Base-by-base conservation (phyloP, 2,797 vertebrate species). In the Thalassophryne amazonica region DNA sequence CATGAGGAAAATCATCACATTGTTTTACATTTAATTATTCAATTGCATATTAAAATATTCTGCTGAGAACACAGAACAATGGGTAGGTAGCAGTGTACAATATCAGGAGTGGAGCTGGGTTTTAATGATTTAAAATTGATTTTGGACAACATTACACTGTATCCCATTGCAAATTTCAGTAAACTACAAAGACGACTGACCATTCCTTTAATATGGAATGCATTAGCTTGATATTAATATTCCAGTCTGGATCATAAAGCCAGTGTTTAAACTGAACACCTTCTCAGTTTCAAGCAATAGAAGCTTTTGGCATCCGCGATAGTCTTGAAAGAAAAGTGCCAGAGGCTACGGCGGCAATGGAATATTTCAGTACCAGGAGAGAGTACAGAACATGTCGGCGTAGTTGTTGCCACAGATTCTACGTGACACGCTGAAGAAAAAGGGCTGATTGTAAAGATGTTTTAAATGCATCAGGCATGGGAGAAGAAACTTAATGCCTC, bases 371-470 rank as follows among this genome's bases (percentile, higher is more conserved):
- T 48, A 69, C 40, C 61, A 39, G 23, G 60, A 61, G 48, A 63
- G 53, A 10, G 51, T 28, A 43, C 41, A 46, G 15, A 46, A 74
- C 60, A 37, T 67, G 72, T 71, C 69, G 77, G 61, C 81, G 80
- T 86, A 84, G 74, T 84, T 87, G 85, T 79, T 76, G 57, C 78
- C 47, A 20, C 80, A 81, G 79, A 87, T 89, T 87, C 87, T 82
- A 87, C 83, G 75, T 61, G 84, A 89, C 84, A 86, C 81, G 54
- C 38, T 21, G 51, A 86, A 83, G 67, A 60, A 78, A 78, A 78
- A 69, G 51, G 35, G 55, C 75, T 74, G 83, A 86, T 84, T 80
- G 73, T 73, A 59, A n/a, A 81, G 64, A 78, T 72, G 73, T 79
- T 86, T n/a, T 78, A 69, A 85, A 76, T 52, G 81, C 80, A 89